Base-by-base conservation (phyloP, 2,797 vertebrate genomes). In the Melanotaenia parkinsoni region DNA sequence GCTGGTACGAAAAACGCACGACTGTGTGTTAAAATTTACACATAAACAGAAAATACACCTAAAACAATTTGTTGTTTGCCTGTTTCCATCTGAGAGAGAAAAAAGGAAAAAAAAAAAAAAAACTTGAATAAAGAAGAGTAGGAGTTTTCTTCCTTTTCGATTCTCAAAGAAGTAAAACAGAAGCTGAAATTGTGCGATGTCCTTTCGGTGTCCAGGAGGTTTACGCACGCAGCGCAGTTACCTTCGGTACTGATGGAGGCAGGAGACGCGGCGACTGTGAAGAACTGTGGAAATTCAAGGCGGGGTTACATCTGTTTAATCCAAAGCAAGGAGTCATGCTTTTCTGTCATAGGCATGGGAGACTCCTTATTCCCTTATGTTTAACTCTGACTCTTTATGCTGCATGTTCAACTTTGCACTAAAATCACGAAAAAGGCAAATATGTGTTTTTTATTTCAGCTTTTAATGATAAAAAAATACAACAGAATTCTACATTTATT, bases 201-300 rank as follows among this genome's bases (percentile, higher is more conserved):
- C 77, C 57, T 79, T 62, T n/a, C 66, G 75, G 40, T 82, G 72
- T 75, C 74, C 82, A 61, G 66, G 45, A 86, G 87, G 85, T 89
- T 92, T 89, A 91, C 90, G 88, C 91, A 81, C 88, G 82, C 81
- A 82, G 84, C 85, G 73, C 84, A 86, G 88, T 88, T 91, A 64
- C 88, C 87, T 85, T 82, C 79, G n/a, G 12, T 40, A 76, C 78
- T 88, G 88, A 82, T 69, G 69, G 81, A 87, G 77, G 67, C 68
- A 58, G 77, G 81, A 86, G 77, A 72, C 75, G 78, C 65, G 40
- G 62, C 38, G 78, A 75, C 80, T 74, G 82, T 57, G 40, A 84
- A 73, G 82, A 86, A 86, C 67, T 76, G 78, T 72, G 79, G 77
- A 77, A 76, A 84, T 83, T 87, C 78, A 78, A 91, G 93, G 93